Conservation (phyloP, 2,113 vertebrate species). For the Tiliqua scincoides region DNA sequence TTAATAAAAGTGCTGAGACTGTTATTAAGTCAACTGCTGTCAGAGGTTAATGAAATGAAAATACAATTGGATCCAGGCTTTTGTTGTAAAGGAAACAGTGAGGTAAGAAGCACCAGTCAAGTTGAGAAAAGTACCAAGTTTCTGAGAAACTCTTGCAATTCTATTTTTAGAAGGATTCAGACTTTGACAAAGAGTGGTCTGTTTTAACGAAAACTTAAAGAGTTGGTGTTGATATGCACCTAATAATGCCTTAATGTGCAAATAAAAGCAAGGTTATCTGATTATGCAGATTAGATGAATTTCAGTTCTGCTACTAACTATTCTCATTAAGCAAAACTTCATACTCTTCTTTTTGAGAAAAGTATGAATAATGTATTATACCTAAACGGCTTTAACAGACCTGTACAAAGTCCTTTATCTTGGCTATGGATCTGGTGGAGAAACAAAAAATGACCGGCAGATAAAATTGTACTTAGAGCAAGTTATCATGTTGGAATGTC, state of each 20-base stretch:
- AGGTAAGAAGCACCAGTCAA: conserved; percentile 80
- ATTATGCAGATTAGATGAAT: conserved; percentile 68
- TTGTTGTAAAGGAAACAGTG: conserved; percentile 64
- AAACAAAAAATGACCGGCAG: neutral
- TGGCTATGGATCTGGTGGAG: conserved; percentile 50
- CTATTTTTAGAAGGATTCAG: conserved; percentile 62
- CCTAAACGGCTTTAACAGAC: conserved; percentile 48
- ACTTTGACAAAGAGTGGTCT: conserved; percentile 68
- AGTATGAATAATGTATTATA: conserved; percentile 38
- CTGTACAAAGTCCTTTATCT: conserved; percentile 64
- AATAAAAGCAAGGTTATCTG: conserved; percentile 66
- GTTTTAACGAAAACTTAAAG: conserved; percentile 63
- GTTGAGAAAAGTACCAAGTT: conserved; percentile 70
- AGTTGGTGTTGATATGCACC: conserved; percentile 66
- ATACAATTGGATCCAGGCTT: conserved; percentile 69
- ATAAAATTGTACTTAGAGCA: conserved; percentile 45
- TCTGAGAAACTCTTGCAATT: conserved; percentile 64
- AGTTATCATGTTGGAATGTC: conserved; percentile 54
- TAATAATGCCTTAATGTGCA: conserved; percentile 72
- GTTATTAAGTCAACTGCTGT: conserved; percentile 84
- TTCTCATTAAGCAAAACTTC: conserved; percentile 45
- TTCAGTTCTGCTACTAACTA: conserved; percentile 65
- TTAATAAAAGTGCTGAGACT: conserved; percentile 88
- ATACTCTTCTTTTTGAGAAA: conserved; percentile 37
- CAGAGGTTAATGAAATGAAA: conserved; percentile 77